A percentile compares a stretch with the other conserved stretches of the same genome.
Conservation (phyloP, 2,888 invertebrate genomes). For the Drymonia ruficornis region DNA sequence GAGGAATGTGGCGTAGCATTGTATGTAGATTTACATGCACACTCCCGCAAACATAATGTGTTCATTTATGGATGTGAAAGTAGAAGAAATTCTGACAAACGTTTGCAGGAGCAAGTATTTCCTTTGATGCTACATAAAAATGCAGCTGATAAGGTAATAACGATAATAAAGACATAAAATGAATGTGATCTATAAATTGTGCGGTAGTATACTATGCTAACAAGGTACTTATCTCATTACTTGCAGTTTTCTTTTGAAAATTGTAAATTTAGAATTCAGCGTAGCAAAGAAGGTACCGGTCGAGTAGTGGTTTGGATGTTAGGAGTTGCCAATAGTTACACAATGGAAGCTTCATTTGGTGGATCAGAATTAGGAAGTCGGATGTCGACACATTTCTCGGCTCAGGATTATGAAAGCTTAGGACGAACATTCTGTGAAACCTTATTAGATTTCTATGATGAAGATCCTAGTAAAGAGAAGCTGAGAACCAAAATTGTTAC, state of each 20-base stretch:
- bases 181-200: not conserved
- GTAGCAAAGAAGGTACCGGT: constrained; percentile 97
- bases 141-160: constrained; percentile 92
- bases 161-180: constrained; percentile 48
- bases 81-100: constrained; percentile 90
- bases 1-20: constrained; percentile 96
- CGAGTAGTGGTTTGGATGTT: constrained; percentile 98
- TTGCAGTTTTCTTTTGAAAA: constrained; percentile 95
- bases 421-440: constrained; percentile 97
- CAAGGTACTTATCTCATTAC: constrained; percentile 9
- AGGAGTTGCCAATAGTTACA: constrained; percentile 97
- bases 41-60: constrained; percentile 97
- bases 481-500: constrained; percentile 92
- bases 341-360: constrained; percentile 97
- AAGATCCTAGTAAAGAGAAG: constrained; percentile 92
- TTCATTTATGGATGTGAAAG: constrained; percentile 98
- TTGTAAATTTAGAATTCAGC: constrained; percentile 97
- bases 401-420: constrained; percentile 87
- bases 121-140: constrained; percentile 97
- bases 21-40: constrained; percentile 97
- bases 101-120: constrained; percentile 96
- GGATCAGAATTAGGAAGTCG: constrained; percentile 94
- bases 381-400: constrained; percentile 93
- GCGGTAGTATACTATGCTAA: not conserved
- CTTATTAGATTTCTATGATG: constrained; percentile 95